Conservation (phyloP, 1,140 invertebrate species). For the Streblospio benedicti region DNA sequence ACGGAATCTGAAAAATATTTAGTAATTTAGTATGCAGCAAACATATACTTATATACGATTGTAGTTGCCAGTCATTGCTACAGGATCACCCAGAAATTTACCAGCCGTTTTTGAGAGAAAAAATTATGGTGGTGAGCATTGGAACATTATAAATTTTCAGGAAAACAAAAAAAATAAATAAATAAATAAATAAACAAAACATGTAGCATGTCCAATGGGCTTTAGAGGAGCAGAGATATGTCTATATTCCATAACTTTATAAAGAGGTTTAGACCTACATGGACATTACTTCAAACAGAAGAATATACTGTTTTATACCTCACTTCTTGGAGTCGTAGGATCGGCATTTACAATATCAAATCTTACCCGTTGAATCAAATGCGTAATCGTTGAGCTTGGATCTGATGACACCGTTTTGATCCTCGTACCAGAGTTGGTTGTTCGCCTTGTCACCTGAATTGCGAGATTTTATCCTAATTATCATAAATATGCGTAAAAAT, state of each 20-base stretch:
- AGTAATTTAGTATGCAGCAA: not conserved
- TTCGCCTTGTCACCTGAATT: conserved; percentile 6
- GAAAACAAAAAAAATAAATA: not conserved
- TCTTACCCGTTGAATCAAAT: not conserved
- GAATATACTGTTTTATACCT: too few species aligned
- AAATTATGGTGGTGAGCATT: not conserved
- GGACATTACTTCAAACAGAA: too few species aligned
- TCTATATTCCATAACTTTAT: not conserved
- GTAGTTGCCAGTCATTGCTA: not conserved
- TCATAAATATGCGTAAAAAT: too few species aligned
- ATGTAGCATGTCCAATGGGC: not conserved
- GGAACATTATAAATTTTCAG: not conserved
- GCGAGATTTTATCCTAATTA: not conserved
- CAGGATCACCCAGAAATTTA: not conserved
- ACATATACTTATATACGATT: not conserved
- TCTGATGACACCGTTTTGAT: conserved; percentile 1
- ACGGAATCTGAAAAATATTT: not conserved
- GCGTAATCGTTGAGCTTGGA: conserved; percentile 5
- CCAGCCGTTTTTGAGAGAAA: not conserved
- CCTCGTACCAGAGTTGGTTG: conserved; percentile 12
- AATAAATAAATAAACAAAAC: not conserved
- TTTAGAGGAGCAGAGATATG: not conserved
- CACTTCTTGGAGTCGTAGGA: too few species aligned
- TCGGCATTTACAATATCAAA: too few species aligned
- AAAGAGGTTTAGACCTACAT: too few species aligned